A percentile compares a stretch with the other conserved stretches of the same genome.
These are phyloP conservation scores for Penelope pileata DNA, from an alignment of 2,113 vertebrate species.

Conservation along the genomic window DNA sequence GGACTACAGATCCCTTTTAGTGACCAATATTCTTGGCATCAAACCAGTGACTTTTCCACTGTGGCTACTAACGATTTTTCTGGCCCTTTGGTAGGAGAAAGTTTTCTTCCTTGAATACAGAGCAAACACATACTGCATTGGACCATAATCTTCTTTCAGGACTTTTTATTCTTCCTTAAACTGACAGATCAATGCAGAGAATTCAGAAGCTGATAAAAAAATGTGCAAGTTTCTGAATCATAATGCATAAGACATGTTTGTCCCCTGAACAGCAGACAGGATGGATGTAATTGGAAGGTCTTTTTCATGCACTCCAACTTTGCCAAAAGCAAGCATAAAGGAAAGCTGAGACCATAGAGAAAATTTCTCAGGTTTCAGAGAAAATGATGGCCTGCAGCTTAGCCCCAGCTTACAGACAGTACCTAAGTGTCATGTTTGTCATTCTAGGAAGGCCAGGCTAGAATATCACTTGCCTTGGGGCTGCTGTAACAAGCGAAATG, in stretches of 20 bases:
- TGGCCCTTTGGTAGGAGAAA: not conserved
- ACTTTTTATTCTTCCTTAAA: not conserved
- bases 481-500: not conserved
- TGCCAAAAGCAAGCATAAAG: conserved; percentile 31
- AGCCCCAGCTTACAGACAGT: not conserved
- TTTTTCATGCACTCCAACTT: conserved; percentile 23
- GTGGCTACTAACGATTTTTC: not conserved
- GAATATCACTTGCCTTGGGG: not conserved
- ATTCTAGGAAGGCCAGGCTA: not conserved
- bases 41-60: not conserved
- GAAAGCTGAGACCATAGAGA: conserved; percentile 1
- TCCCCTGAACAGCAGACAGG: conserved; percentile 10
- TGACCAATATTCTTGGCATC: not conserved
- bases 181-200: not conserved
- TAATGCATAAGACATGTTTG: not conserved
- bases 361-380: not conserved
- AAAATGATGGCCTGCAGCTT: not conserved
- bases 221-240: conserved; percentile 21
- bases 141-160: not conserved
- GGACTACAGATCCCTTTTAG: not conserved
- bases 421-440: not conserved
- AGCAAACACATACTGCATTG: not conserved
- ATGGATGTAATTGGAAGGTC: conserved; percentile 11
- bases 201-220: not conserved
- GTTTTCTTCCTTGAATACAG: not conserved